These are phyloP conservation scores for Ips typographus DNA, from an alignment of 1,140 invertebrate species.

Conservation along the genomic window DNA sequence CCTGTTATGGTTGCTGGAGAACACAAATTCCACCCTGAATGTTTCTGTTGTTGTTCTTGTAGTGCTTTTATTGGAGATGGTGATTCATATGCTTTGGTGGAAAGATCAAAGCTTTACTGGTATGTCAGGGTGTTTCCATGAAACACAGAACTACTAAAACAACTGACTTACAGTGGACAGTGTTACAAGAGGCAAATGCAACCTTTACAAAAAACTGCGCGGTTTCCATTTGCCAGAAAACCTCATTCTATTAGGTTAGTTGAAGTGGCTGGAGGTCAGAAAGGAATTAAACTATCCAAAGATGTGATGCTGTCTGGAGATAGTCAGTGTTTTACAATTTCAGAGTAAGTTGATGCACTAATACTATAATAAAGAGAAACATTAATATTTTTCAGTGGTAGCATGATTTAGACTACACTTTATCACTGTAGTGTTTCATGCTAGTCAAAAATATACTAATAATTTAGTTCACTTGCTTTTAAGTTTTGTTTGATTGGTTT, in stretches of 20 bases:
- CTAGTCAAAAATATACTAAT: too few species aligned
- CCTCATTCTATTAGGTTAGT: slow-evolving; percentile 80
- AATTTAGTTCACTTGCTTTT: too few species aligned
- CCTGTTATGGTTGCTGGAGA: slow-evolving; percentile 93
- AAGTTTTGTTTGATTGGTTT: too few species aligned
- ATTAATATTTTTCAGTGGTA: neutral
- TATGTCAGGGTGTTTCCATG: slow-evolving; percentile 47
- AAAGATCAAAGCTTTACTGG: slow-evolving; percentile 87
- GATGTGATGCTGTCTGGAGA: slow-evolving; percentile 52
- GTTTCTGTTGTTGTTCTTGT: slow-evolving; percentile 84
- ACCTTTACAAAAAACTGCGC: slow-evolving; percentile 57
- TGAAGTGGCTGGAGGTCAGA: slow-evolving; percentile 65
- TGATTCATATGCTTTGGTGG: slow-evolving; percentile 86
- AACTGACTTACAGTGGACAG: slow-evolving; percentile 55
- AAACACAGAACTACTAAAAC: neutral
- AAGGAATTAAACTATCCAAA: slow-evolving; percentile 62
- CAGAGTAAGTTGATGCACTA: slow-evolving; percentile 56
- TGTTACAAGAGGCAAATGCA: slow-evolving; percentile 66
- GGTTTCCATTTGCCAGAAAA: slow-evolving; percentile 59
- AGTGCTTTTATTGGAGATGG: slow-evolving; percentile 86
- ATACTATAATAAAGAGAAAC: neutral
- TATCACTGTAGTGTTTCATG: too few species aligned
- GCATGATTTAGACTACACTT: too few species aligned
- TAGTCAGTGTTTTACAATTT: slow-evolving; percentile 60
- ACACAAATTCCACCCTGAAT: slow-evolving; percentile 94